These are phyloP conservation scores for Hyposmocoma kahamanoa DNA, from an alignment of 1,140 invertebrate genomes.

Conservation along the genomic window DNA sequence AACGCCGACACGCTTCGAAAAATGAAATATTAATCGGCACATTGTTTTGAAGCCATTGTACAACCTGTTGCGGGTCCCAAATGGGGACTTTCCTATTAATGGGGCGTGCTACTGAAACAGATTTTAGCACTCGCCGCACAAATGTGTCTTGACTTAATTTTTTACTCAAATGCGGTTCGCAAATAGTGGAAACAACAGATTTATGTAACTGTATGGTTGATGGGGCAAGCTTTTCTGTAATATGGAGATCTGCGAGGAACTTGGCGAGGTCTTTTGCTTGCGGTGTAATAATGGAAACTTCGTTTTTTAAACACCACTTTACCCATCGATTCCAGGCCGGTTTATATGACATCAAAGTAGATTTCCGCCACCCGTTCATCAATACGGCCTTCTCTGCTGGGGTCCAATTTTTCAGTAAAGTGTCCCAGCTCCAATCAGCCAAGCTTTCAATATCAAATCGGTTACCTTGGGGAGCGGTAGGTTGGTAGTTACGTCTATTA, in stretches of 20 bases:
- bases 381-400: neutral
- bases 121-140: constrained; percentile 8
- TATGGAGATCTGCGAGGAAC: constrained; percentile 7
- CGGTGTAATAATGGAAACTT: neutral
- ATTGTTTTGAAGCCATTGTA: neutral
- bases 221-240: neutral
- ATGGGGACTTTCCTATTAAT: neutral
- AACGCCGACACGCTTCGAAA: neutral
- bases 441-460: neutral
- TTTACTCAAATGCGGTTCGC: neutral
- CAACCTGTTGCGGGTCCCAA: constrained; percentile 1
- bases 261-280: neutral
- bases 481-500: neutral
- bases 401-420: neutral
- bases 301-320: neutral
- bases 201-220: constrained; percentile 9
- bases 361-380: constrained; percentile 5
- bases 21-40: neutral
- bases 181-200: constrained; percentile 9
- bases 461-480: neutral
- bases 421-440: constrained; percentile 4
- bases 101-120: constrained; percentile 2
- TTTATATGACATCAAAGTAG: constrained; percentile 6
- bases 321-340: constrained; percentile 7
- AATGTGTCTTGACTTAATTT: constrained; percentile 2